A percentile compares a stretch with the other conserved stretches of the same genome.
phyloP scores from a whole-genome alignment of 2,888 invertebrate species.

The Trichogramma evanescens region DNA sequence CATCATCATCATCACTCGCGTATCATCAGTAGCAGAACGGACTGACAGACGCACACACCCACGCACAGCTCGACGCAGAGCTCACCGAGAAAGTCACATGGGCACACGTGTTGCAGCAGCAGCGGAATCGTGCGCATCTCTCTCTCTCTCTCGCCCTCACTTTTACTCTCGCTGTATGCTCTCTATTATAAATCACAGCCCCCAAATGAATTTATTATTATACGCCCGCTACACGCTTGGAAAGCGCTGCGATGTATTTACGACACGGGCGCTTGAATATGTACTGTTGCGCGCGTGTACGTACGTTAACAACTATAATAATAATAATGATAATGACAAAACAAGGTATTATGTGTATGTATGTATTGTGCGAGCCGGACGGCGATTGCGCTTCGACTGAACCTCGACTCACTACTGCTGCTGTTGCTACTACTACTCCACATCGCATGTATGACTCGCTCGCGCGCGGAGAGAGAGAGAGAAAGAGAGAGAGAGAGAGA shows the following conservation, averaged over 20 bases:
- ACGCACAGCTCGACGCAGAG: not conserved
- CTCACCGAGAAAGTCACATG: not conserved
- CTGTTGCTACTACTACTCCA: constrained; percentile 26
- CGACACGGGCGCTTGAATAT: constrained; percentile 15
- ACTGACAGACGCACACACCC: not conserved
- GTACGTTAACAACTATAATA: not conserved
- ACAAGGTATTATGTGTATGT: not conserved
- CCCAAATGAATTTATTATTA: not conserved
- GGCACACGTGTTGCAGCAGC: not conserved
- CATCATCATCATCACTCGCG: no score
- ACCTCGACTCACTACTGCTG: constrained; percentile 13
- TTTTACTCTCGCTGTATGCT: not conserved
- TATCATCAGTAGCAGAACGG: not conserved
- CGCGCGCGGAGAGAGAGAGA: not conserved
- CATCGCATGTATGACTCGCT: constrained; percentile 25
- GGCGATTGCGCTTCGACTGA: constrained; percentile 45
- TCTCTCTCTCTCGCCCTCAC: not conserved
- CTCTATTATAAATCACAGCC: constrained; percentile 27
- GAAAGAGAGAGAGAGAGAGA: no score
- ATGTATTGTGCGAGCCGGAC: constrained; percentile 31
- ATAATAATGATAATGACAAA: not conserved
- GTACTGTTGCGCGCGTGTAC: constrained; percentile 21
- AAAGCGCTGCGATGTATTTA: not conserved
- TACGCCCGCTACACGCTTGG: not conserved
- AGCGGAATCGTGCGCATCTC: not conserved